Conservation (phyloP, 2,113 vertebrate species). For the Bos taurus region DNA sequence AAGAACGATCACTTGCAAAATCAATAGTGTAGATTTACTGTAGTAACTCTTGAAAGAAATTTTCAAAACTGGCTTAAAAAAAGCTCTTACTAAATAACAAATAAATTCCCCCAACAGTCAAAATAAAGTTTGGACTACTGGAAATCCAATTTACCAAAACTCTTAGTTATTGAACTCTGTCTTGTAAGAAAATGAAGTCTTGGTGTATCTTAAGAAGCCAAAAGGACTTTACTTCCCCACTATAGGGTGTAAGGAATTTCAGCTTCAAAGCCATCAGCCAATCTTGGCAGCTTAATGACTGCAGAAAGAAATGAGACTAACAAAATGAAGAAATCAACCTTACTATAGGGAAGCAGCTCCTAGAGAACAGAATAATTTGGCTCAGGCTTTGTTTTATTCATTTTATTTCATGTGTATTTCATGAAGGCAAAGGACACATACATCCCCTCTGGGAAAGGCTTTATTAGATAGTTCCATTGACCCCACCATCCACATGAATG, state of each 20-base stretch:
- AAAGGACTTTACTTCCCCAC: not conserved
- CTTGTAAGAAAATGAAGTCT: conserved; percentile 10
- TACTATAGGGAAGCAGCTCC: not conserved
- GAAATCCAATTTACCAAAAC: conserved; percentile 50
- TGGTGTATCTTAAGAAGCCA: not conserved
- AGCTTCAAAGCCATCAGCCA: not conserved
- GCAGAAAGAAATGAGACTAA: not conserved
- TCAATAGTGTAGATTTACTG: conserved; percentile 73
- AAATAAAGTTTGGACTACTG: conserved; percentile 31
- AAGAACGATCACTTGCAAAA: conserved; percentile 41
- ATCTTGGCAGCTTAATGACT: not conserved
- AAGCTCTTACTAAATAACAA: conserved; percentile 68
- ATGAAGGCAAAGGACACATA: not conserved
- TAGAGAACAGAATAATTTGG: not conserved
- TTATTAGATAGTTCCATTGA: not conserved
- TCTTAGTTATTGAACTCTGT: conserved; percentile 41
- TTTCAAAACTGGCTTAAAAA: conserved; percentile 66
- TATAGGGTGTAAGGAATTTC: accelerated
- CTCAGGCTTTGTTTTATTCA: not conserved
- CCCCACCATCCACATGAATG: accelerated
- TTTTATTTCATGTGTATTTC: not conserved
- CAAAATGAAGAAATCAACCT: not conserved
- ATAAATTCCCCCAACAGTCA: conserved; percentile 55
- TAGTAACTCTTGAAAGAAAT: conserved; percentile 70
- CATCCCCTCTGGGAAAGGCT: not conserved